These are phyloP conservation scores for Lagorchestes hirsutus DNA, from an alignment of 2,797 vertebrate species.

Conservation along the genomic window DNA sequence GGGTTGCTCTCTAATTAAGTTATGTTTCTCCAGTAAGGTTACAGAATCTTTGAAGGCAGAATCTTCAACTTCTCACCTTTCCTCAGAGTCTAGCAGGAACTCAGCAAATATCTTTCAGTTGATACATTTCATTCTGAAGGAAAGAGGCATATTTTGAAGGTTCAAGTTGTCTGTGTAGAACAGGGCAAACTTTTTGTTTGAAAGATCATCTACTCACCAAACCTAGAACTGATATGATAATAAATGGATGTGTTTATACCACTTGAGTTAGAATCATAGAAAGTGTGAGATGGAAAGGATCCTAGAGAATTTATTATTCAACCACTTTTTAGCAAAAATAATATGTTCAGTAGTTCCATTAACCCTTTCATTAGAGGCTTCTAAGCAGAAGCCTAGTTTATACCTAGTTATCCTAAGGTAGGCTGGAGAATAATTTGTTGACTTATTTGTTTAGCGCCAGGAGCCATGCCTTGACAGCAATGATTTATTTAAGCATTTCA, in stretches of 20 bases:
- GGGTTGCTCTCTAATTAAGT: not conserved
- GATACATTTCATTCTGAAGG: not conserved
- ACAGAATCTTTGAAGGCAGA: not conserved
- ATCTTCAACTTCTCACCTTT: not conserved
- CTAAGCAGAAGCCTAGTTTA: conserved; percentile 6
- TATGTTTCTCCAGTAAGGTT: not conserved
- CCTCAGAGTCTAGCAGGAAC: not conserved
- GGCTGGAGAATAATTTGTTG: not conserved
- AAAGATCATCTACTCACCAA: not conserved
- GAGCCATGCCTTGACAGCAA: not conserved
- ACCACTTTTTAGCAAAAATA: not conserved
- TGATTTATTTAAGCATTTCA: not conserved
- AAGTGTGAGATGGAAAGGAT: not conserved
- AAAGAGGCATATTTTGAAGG: not conserved
- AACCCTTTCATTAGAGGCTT: not conserved
- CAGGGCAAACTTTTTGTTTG: not conserved
- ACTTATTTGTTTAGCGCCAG: not conserved
- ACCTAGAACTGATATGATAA: not conserved
- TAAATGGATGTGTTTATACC: not conserved
- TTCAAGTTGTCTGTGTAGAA: not conserved
- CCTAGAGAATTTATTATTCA: not conserved
- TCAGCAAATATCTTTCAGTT: not conserved
- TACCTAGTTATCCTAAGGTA: not conserved
- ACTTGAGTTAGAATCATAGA: not conserved
- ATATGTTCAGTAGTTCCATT: not conserved